phyloP scores from a whole-genome alignment of 2,888 invertebrate species.

The Machimus atricapillus region DNA sequence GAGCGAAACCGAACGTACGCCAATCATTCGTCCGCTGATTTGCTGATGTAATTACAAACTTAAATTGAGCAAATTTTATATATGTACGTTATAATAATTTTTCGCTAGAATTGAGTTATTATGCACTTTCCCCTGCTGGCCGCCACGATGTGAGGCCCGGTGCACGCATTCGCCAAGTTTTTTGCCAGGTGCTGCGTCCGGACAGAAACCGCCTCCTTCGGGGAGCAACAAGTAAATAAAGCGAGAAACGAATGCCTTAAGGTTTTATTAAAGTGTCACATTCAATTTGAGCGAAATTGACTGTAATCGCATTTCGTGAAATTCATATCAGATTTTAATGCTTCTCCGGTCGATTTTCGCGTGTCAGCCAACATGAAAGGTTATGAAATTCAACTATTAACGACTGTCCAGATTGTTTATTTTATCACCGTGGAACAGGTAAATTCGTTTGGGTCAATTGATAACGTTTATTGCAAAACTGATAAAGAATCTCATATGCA shows the following conservation, averaged over 20 bases:
- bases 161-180: not conserved
- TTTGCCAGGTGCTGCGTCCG: not conserved
- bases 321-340: not conserved
- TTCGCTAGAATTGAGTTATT: conserved; percentile 3
- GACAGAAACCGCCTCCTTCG: not conserved
- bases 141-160: not conserved
- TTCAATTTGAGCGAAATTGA: not conserved
- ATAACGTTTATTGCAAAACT: not conserved
- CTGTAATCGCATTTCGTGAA: not conserved
- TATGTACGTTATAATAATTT: conserved; percentile 12
- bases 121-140: not conserved
- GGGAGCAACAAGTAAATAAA: not conserved
- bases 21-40: conserved; percentile 5
- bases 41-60: conserved; percentile 34
- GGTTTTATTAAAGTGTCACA: not conserved
- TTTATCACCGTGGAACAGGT: not conserved
- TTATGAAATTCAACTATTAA: not conserved
- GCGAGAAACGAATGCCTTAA: not conserved
- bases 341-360: not conserved
- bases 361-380: not conserved
- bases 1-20: not conserved
- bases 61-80: conserved; percentile 30
- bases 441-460: not conserved
- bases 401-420: not conserved
- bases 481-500: not conserved